Base-by-base conservation (phyloP, 2,797 vertebrate species). In the Molossus alvarezi region DNA sequence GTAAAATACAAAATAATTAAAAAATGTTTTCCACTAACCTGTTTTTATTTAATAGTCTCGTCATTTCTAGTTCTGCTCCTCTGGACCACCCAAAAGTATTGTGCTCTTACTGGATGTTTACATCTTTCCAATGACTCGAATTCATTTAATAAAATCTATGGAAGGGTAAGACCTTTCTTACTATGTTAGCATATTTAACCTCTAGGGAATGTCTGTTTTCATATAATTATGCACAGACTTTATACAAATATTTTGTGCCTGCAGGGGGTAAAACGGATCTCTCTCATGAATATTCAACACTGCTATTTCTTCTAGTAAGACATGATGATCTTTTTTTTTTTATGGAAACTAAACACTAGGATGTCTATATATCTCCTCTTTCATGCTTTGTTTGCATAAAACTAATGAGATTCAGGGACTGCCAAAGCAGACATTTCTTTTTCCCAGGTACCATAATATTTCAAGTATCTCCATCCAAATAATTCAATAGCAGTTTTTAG, bases 201-300 rank as follows among this genome's bases (percentile, higher is more conserved):
- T 95, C 97, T 92, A 75, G 65, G 45, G 88, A 94, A 94, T 91
- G 67, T 97, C 96, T 96, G 13, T 53, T 97, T 97, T 97, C 90
- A 96, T 75, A 18, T 60, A 97, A 96, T 95, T 97, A 97, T 96
- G 90, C 67, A 93, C 75, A 96, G 85, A 95, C 25, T 95, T 95
- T 72, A 98, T 96, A 97, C 55, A 96, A 97, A 97, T 95, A 96
- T 97, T 97, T 84, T 33, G 1, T 93, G 64, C 79, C 95, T 98
- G 29, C 29, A 91, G 60, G 91, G 90, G 69, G 48, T 91, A 94
- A 91, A 97, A 95, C 94, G 45, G 65, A 97, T 69, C 77, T 76
- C 41, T 18, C 65, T 98, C 69, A 97, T 98, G 95, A 97, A 98
- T 98, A 98, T 96, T 90, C 90, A 98, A 62, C 14, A 96, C 23